Percentiles rank a stretch among this genome's conserved stretches.
These are phyloP conservation scores for Phainopepla nitens DNA, from an alignment of 2,113 vertebrate genomes.

Conservation along the genomic window DNA sequence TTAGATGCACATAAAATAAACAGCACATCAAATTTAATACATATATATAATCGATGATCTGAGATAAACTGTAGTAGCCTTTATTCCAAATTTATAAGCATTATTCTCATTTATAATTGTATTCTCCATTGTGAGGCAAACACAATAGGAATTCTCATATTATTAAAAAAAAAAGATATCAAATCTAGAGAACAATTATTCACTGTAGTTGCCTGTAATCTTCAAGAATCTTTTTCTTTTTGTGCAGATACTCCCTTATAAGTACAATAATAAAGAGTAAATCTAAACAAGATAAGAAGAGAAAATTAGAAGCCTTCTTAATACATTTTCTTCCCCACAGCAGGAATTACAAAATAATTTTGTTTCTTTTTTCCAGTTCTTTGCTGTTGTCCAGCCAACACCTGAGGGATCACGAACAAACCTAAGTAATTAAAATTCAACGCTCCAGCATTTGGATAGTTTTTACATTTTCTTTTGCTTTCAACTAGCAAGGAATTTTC, in stretches of 20 bases:
- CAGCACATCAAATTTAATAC: not conserved
- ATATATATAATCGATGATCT: not conserved
- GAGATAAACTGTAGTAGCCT: not conserved
- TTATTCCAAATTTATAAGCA: not conserved
- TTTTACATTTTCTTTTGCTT: slow-evolving; percentile 71
- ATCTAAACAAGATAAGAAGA: slow-evolving; percentile 59
- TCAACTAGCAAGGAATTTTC: slow-evolving; percentile 71
- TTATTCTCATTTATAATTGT: slow-evolving; percentile 1
- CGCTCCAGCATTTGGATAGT: slow-evolving; percentile 72
- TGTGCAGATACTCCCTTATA: slow-evolving; percentile 26
- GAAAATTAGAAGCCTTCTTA: slow-evolving; percentile 53
- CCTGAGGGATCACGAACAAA: slow-evolving; percentile 52
- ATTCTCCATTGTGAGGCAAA: not conserved
- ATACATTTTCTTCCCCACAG: slow-evolving; percentile 6
- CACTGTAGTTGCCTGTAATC: slow-evolving; percentile 4
- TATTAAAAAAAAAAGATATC: not conserved
- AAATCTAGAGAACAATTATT: slow-evolving; percentile 12
- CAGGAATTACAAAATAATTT: slow-evolving; percentile 58
- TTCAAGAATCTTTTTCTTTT: slow-evolving; percentile 7
- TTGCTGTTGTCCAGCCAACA: slow-evolving; percentile 62
- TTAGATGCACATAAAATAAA: not conserved
- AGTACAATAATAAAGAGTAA: slow-evolving; percentile 57
- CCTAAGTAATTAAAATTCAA: slow-evolving; percentile 79
- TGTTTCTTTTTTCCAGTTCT: slow-evolving; percentile 39
- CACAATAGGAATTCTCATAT: not conserved